A percentile compares a stretch with the other conserved stretches of the same genome.
Conservation (phyloP, 2,113 vertebrate species). For the Athene noctua region DNA sequence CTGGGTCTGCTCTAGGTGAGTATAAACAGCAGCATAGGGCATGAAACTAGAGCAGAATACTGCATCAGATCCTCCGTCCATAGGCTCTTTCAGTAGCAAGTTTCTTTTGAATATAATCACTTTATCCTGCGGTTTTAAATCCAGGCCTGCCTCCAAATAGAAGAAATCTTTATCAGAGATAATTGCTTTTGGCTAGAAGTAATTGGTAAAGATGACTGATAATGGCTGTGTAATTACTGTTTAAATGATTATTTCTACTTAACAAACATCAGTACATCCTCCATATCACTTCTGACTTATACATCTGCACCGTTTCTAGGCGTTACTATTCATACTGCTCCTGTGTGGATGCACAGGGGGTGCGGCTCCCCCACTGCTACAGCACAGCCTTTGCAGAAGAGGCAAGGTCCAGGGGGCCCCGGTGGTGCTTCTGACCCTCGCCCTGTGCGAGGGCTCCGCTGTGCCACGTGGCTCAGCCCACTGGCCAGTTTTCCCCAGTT, state of each 20-base stretch:
- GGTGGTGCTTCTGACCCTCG: fast-evolving
- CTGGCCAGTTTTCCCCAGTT: not conserved
- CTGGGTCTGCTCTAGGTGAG: not conserved
- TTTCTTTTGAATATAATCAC: not conserved
- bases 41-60: not conserved
- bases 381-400: not conserved
- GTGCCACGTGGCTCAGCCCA: fast-evolving
- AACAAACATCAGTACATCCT: not conserved
- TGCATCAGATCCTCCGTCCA: not conserved
- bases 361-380: not conserved
- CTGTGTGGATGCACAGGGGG: not conserved
- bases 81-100: not conserved
- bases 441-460: fast-evolving
- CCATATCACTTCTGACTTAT: not conserved
- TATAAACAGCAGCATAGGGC: not conserved
- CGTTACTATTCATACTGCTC: fast-evolving
- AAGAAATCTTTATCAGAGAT: not conserved
- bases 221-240: not conserved
- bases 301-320: fast-evolving
- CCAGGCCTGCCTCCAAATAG: not conserved
- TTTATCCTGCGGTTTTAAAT: not conserved
- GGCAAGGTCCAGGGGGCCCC: not conserved
- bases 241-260: not conserved
- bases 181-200: not conserved
- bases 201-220: not conserved